A percentile compares a stretch with the other conserved stretches of the same genome.
phyloP scores from a whole-genome alignment of 2,113 vertebrate genomes.

The Aldabrachelys gigantea region DNA sequence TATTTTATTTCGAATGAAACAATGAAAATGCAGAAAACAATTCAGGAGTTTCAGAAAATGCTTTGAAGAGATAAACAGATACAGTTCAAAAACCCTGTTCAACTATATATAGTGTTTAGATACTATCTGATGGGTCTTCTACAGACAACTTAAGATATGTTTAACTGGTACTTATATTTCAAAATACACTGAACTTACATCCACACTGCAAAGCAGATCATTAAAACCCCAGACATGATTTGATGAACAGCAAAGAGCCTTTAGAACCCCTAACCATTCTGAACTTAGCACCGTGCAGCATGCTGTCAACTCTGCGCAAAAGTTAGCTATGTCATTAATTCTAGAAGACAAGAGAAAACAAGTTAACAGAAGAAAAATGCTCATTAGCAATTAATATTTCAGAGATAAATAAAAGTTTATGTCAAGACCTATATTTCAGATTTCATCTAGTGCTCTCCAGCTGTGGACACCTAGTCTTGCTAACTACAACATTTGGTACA shows the following conservation, averaged over 20 bases:
- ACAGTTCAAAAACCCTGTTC: background rate
- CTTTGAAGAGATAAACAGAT: background rate
- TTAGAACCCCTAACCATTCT: constrained; percentile 76
- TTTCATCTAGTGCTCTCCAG: rapidly evolving
- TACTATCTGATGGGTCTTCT: background rate
- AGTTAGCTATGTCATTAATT: constrained; percentile 77
- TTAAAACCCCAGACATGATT: constrained; percentile 82
- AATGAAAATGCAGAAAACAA: background rate
- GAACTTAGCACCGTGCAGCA: constrained; percentile 81
- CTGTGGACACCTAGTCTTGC: rapidly evolving
- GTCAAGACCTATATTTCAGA: rapidly evolving
- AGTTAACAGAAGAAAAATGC: background rate
- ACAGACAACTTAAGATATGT: rapidly evolving
- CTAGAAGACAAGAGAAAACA: constrained; percentile 42
- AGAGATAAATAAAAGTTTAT: background rate
- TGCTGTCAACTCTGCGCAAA: constrained; percentile 75
- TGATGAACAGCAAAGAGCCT: constrained; percentile 82
- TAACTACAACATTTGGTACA: background rate
- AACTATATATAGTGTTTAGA: rapidly evolving
- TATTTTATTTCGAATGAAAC: background rate
- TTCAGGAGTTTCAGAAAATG: background rate
- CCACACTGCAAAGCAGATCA: constrained; percentile 81
- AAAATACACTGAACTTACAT: constrained; percentile 65
- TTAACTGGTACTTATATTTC: background rate
- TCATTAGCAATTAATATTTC: background rate